phyloP scores from a whole-genome alignment of 64 coral and sea anemone genomes.

The Trachythela sp. region DNA sequence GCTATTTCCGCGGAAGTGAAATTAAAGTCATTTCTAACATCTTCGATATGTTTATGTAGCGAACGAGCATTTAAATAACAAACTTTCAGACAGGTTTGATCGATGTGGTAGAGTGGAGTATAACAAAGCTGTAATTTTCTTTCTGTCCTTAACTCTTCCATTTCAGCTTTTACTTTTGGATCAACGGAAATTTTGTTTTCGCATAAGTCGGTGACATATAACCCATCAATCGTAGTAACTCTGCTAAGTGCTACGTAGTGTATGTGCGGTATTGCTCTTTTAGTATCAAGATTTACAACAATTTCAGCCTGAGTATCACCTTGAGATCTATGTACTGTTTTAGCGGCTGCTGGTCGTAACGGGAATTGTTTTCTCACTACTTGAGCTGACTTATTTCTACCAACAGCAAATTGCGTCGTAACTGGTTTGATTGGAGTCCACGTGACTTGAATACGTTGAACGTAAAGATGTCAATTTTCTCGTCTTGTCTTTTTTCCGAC shows the following conservation, averaged over 20 bases:
- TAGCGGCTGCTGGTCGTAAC: conserved; percentile 39
- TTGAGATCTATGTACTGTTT: conserved; percentile 51
- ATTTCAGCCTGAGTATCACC: conserved; percentile 38
- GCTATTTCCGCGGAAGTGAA: too few species aligned
- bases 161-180: too few species aligned
- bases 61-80: too few species aligned
- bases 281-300: conserved; percentile 19
- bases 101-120: too few species aligned
- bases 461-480: conserved; percentile 23
- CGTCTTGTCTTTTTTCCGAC: neutral
- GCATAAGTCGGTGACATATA: too few species aligned
- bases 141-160: too few species aligned
- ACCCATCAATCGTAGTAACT: too few species aligned
- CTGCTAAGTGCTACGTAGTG: conserved; percentile 27
- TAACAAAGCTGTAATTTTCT: too few species aligned
- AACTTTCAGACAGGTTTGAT: too few species aligned
- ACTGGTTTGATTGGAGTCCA: conserved; percentile 52
- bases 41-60: too few species aligned
- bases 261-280: conserved; percentile 31
- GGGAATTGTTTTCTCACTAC: conserved; percentile 56
- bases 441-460: neutral
- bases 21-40: too few species aligned
- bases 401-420: conserved; percentile 36
- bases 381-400: conserved; percentile 9
- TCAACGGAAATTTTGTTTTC: too few species aligned